Percentiles rank a stretch among this genome's conserved stretches.
Evolutionary conservation across 1,140 invertebrate genomes (phyloP).

Genomic region (Dysdera silvatica): DNA sequence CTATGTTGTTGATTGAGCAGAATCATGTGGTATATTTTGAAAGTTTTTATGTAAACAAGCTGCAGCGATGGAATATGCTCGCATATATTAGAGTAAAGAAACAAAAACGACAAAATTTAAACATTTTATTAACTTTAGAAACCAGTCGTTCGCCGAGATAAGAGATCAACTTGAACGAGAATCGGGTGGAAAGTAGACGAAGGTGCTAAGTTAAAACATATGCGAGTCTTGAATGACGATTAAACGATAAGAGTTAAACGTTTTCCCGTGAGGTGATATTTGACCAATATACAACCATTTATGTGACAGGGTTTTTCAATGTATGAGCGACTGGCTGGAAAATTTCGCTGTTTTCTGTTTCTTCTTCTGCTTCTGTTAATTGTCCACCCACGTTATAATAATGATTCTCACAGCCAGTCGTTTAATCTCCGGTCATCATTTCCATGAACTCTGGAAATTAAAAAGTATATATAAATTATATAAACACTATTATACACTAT

Average conservation of each 20-base stretch:
- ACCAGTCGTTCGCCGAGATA: neutral
- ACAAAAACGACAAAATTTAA: neutral
- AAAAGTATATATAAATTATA: neutral
- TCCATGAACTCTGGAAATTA: constrained; percentile 81
- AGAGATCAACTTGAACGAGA: neutral
- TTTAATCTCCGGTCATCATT: constrained; percentile 89
- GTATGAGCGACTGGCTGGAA: neutral
- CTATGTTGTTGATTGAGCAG: too few relatives aligned
- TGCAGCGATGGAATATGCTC: too few relatives aligned
- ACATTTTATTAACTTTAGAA: neutral
- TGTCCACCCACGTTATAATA: too few relatives aligned
- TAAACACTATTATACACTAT: neutral
- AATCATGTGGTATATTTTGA: too few relatives aligned
- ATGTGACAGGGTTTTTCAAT: neutral
- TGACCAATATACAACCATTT: neutral
- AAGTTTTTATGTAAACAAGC: too few relatives aligned
- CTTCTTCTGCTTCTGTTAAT: too few relatives aligned
- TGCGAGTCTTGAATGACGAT: neutral
- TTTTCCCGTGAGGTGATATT: neutral
- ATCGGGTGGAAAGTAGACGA: neutral
- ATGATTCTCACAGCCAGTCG: too few relatives aligned
- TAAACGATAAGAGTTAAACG: neutral
- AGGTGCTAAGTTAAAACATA: neutral
- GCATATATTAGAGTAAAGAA: neutral
- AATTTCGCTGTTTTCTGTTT: neutral